Conservation (phyloP, 2,797 vertebrate species). For the Oryzias sinensis region DNA sequence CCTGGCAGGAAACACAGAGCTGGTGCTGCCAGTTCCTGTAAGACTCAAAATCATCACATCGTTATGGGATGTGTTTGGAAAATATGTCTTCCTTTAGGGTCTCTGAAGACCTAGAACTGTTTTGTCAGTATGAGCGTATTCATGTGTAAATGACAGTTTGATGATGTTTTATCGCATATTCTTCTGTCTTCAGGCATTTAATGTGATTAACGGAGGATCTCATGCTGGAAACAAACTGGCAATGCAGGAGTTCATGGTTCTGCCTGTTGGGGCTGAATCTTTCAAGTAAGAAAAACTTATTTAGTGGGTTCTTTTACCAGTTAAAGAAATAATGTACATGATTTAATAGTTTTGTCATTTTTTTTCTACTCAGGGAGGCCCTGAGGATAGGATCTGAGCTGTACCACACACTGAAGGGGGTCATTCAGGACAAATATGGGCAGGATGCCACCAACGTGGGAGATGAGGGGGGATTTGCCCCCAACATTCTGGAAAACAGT, state of each 20-base stretch:
- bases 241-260: slow-evolving; percentile 97
- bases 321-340: not conserved
- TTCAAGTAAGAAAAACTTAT: slow-evolving; percentile 70
- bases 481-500: slow-evolving; percentile 93
- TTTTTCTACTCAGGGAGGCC: slow-evolving; percentile 76
- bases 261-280: slow-evolving; percentile 90
- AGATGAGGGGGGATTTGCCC: slow-evolving; percentile 93
- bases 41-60: slow-evolving; percentile 34
- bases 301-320: not conserved
- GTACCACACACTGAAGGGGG: slow-evolving; percentile 91
- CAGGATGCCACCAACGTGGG: slow-evolving; percentile 94
- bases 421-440: slow-evolving; percentile 94
- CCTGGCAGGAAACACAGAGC: slow-evolving; percentile 91
- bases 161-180: not conserved
- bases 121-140: too few species aligned
- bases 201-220: slow-evolving; percentile 93
- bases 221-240: slow-evolving; percentile 94
- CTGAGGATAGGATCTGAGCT: slow-evolving; percentile 90
- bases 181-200: slow-evolving; percentile 84
- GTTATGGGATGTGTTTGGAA: not conserved
- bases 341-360: too few species aligned
- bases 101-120: too few species aligned
- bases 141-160: too few species aligned
- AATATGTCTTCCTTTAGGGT: not conserved
- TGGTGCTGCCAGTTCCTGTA: slow-evolving; percentile 93